A percentile compares a stretch with the other conserved stretches of the same genome.
phyloP scores from a whole-genome alignment of 2,797 vertebrate genomes.

The Lacerta agilis region DNA sequence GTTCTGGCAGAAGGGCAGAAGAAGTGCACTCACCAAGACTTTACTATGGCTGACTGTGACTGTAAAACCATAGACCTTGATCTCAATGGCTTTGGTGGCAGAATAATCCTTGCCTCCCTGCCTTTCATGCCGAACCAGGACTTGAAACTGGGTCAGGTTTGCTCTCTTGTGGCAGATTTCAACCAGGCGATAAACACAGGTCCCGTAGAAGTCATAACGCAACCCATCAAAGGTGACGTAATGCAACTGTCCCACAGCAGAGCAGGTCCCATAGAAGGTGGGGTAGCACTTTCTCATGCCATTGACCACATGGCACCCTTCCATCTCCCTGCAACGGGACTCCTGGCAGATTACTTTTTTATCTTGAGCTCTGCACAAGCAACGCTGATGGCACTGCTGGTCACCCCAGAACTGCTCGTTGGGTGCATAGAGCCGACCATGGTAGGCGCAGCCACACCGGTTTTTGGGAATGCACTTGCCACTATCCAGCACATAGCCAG shows the following conservation, averaged over 20 bases:
- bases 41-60: neutral
- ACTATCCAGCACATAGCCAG: conserved; percentile 79
- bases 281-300: conserved; percentile 77
- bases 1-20: neutral
- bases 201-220: conserved; percentile 81
- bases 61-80: conserved; percentile 68
- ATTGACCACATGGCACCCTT: conserved; percentile 76
- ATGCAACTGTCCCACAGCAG: conserved; percentile 80
- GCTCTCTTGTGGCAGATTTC: conserved; percentile 68
- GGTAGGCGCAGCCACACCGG: conserved; percentile 80
- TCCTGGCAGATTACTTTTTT: conserved; percentile 76
- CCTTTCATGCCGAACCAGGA: conserved; percentile 75
- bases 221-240: conserved; percentile 80
- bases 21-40: conserved; percentile 22
- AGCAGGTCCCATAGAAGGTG: conserved; percentile 71
- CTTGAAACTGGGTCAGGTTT: conserved; percentile 73
- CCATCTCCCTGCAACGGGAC: conserved; percentile 70
- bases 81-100: conserved; percentile 71
- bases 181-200: conserved; percentile 79
- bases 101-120: conserved; percentile 63
- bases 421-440: conserved; percentile 77
- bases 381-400: conserved; percentile 72
- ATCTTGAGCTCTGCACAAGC: conserved; percentile 74
- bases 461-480: conserved; percentile 76
- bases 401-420: conserved; percentile 82